phyloP scores from a whole-genome alignment of 2,797 vertebrate genomes.

The Eidolon dupreanum region DNA sequence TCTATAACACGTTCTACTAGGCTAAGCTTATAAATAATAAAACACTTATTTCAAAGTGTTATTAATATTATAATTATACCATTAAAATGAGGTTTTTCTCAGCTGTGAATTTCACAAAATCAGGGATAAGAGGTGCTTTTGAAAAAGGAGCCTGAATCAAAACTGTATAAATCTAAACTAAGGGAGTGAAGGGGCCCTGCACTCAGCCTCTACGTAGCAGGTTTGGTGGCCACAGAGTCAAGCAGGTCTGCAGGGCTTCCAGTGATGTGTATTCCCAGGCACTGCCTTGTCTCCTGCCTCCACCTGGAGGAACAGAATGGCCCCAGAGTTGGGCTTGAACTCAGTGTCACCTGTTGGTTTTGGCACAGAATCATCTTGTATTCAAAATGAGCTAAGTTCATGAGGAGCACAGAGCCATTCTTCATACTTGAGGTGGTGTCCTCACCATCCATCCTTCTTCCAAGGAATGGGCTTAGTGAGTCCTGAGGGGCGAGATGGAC shows the following conservation, averaged over 20 bases:
- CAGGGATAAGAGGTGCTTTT: constrained; percentile 14
- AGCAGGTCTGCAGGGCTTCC: background rate
- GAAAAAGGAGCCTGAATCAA: background rate
- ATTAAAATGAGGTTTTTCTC: background rate
- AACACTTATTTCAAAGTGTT: background rate
- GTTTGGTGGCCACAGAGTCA: too few species aligned
- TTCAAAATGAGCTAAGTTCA: background rate
- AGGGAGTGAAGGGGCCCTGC: accelerated
- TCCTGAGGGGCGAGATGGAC: background rate
- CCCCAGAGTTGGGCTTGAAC: background rate
- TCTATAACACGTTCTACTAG: background rate
- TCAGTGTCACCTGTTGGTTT: background rate
- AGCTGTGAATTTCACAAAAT: background rate
- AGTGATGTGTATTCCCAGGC: background rate
- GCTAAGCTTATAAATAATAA: background rate
- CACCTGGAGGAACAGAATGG: background rate
- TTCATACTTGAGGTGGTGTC: background rate
- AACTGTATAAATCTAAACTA: background rate
- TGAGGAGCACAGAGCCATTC: accelerated
- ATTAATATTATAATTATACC: background rate
- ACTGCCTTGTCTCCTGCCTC: background rate
- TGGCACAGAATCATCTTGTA: background rate
- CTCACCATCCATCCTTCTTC: background rate
- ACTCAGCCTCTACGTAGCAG: background rate
- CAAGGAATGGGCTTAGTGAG: background rate